These are phyloP conservation scores for Remorina albescens DNA, from an alignment of 2,797 vertebrate genomes.

Conservation along the genomic window DNA sequence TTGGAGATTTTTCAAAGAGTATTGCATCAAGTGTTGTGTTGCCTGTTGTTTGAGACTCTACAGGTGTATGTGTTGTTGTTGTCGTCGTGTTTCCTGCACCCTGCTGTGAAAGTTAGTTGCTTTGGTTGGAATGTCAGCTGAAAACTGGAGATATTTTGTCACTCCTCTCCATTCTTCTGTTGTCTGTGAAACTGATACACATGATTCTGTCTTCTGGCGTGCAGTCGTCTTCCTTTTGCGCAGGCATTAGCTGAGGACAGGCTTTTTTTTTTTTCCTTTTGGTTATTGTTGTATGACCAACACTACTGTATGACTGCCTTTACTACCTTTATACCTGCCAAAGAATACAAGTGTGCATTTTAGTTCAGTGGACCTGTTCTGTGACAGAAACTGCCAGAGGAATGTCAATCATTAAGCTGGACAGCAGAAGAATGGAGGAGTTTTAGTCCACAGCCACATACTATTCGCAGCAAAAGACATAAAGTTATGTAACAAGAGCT, in stretches of 20 bases:
- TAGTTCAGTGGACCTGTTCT: not conserved
- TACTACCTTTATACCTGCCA: not conserved
- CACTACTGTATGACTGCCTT: not conserved
- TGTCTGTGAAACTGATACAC: conserved; percentile 46
- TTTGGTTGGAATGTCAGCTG: conserved; percentile 71
- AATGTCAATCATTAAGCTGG: conserved; percentile 46
- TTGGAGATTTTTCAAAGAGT: not conserved
- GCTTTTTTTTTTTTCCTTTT: too few species aligned
- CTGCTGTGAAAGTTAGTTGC: conserved; percentile 61
- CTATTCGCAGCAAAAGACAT: not conserved
- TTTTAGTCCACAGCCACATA: not conserved
- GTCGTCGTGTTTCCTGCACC: conserved; percentile 31
- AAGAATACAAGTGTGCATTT: conserved; percentile 11
- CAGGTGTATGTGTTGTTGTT: conserved; percentile 44
- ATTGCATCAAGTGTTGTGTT: conserved; percentile 5
- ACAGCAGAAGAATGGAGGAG: not conserved
- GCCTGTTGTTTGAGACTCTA: conserved; percentile 23
- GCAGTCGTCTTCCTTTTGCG: conserved; percentile 22
- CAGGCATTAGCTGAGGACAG: conserved; percentile 1
- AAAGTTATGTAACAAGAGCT: conserved; percentile 4
- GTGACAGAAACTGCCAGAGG: too few species aligned
- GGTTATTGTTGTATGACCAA: conserved; percentile 24
- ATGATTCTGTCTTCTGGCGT: conserved; percentile 56
- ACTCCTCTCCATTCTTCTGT: conserved; percentile 35
- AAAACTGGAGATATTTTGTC: conserved; percentile 42